A percentile compares a stretch with the other conserved stretches of the same genome.
These are phyloP conservation scores for Morpho deidamia DNA, from an alignment of 2,888 invertebrate species.

Conservation along the genomic window DNA sequence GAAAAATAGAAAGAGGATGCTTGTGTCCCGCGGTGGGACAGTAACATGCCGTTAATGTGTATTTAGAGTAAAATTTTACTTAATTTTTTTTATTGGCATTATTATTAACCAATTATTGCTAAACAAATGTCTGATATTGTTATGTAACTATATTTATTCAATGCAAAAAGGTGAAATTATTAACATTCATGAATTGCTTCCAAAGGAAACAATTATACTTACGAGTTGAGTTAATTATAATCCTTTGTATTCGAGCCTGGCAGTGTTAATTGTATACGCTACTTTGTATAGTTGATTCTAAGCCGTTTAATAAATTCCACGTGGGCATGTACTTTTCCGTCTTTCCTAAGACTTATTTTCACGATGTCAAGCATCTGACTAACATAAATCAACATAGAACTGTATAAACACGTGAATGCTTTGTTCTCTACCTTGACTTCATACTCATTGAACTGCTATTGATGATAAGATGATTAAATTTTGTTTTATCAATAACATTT, in stretches of 20 bases:
- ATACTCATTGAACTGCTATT: background rate
- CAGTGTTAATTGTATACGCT: background rate
- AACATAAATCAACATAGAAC: background rate
- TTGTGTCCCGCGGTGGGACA: no score
- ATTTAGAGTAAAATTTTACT: no score
- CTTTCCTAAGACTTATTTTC: slow-evolving; percentile 3
- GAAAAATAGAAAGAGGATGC: no score
- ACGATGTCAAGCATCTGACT: slow-evolving; percentile 15
- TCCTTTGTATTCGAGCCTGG: slow-evolving; percentile 6
- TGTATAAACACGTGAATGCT: background rate
- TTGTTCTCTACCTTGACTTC: background rate
- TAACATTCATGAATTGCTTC: background rate
- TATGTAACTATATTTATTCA: background rate
- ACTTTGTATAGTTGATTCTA: slow-evolving; percentile 1
- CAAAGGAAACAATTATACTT: background rate
- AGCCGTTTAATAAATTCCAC: slow-evolving; percentile 17
- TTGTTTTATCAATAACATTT: background rate
- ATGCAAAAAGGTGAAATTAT: background rate
- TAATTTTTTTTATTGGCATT: no score
- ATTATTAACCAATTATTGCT: no score
- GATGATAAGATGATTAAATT: background rate
- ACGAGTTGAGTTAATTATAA: slow-evolving; percentile 8
- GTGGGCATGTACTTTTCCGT: slow-evolving; percentile 12
- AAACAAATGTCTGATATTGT: no score
- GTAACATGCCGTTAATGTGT: no score